Base-by-base conservation (phyloP, 2,888 invertebrate genomes). In the Spilarctia lutea region DNA sequence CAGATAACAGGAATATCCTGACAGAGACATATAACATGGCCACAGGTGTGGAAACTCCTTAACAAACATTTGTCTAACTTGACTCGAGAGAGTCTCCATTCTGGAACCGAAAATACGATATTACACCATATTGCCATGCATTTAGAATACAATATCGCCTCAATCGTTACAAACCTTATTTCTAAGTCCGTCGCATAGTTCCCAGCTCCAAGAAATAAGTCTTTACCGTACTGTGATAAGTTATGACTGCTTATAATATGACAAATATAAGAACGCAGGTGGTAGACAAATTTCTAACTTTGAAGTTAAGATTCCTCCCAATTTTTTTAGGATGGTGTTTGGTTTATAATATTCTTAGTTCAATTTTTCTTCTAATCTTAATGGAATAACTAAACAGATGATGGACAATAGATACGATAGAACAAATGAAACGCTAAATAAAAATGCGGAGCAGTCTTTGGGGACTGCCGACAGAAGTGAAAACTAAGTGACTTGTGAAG, bases 11-110 rank as follows among this genome's bases (percentile, higher is more conserved):
- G 85, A 86, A 90, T 87, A 85, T 87, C 82, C 72, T 79, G 90
- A 90, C 90, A 87, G 80, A 87, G 89, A 91, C 83, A 86, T 89
- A 90, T 88, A 87, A 85, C 86, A 73, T 65, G 83, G 84, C 77
- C 89, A 79, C 91, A 91, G 91, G 91, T 91, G 91, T 82, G 82
- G 81, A 84, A 87, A 87, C 86, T 88, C 85, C 83, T 83, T 80
- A 87, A 88, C 89, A 89, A 89, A 90, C 89, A 90, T 91, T 90
- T 90, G 87, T 91, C 87, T 89, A 87, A 88, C 84, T 90, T 86
- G 86, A 88, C 85, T 88, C 80, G 73, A 84, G 75, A 85, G 81
- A 71, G 63, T 13, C 63, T 70, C 73, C 71, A 70, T 76, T 82
- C 76, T 18, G 78, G 80, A 79, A 83, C 77, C 74, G 80, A 79